Conservation (phyloP, 2,888 invertebrate genomes). For the Sclerodermus sp. region DNA sequence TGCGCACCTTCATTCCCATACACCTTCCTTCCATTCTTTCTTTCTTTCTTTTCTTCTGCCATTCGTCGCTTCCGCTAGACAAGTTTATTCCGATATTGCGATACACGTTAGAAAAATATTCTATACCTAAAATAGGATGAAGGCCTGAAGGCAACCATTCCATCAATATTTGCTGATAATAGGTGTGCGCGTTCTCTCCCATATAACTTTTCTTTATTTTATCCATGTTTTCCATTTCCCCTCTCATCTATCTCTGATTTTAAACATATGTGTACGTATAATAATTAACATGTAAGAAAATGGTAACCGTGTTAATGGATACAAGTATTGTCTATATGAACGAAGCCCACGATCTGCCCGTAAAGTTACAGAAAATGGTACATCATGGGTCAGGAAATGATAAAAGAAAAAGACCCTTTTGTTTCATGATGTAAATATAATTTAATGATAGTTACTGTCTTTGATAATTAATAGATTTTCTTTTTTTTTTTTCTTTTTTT, state of each 20-base stretch:
- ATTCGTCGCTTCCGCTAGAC: conserved; percentile 39
- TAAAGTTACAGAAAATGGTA: conserved; percentile 1
- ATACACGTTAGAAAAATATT: conserved; percentile 58
- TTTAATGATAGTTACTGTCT: too few species aligned
- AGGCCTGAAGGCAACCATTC: conserved; percentile 55
- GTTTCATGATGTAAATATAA: too few species aligned
- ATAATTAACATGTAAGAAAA: too few species aligned
- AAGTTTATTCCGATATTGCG: conserved; percentile 53
- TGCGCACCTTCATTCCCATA: conserved; percentile 4
- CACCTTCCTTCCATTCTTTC: conserved; percentile 11
- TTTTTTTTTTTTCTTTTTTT: too few species aligned
- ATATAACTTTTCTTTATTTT: conserved; percentile 4
- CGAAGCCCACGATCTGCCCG: conserved; percentile 9
- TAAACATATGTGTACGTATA: conserved; percentile 1
- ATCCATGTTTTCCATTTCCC: conserved; percentile 8
- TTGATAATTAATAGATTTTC: too few species aligned
- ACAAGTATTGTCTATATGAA: conserved; percentile 23
- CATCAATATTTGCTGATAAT: conserved; percentile 47
- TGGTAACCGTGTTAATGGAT: conserved; percentile 8
- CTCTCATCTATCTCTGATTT: conserved; percentile 10
- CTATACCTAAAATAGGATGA: conserved; percentile 58
- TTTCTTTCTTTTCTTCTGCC: conserved; percentile 20
- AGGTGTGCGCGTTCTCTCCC: conserved; percentile 29
- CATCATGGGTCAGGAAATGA: too few species aligned
- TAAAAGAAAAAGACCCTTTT: too few species aligned